phyloP scores from a whole-genome alignment of 64 coral and sea anemone species.

The Catalaphyllia jardinei region DNA sequence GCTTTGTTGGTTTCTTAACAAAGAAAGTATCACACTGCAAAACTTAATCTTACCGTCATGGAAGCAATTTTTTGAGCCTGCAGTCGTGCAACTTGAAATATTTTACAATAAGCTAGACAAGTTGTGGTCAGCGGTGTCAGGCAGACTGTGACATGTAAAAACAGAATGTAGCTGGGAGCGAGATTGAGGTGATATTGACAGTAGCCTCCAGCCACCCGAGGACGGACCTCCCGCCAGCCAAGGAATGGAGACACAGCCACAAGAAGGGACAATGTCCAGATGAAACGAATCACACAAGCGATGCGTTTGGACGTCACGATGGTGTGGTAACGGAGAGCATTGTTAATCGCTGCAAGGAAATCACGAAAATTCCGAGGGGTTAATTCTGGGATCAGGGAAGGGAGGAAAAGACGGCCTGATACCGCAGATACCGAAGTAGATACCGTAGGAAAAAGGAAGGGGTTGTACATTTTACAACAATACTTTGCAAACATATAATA shows the following conservation, averaged over 20 bases:
- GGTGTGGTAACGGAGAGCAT: constrained; percentile 68
- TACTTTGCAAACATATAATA: no score
- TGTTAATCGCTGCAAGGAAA: constrained; percentile 65
- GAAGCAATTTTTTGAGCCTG: constrained; percentile 77
- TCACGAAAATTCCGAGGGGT: background rate
- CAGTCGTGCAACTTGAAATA: constrained; percentile 74
- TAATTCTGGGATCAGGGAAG: background rate
- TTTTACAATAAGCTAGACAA: constrained; percentile 74
- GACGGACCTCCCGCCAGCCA: constrained; percentile 71
- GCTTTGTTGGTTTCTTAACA: no score
- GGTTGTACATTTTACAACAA: no score
- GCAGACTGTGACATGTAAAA: constrained; percentile 72
- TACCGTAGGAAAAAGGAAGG: no score
- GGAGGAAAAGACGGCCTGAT: background rate
- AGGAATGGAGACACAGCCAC: constrained; percentile 69
- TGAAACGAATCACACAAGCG: constrained; percentile 45
- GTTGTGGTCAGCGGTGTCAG: constrained; percentile 76
- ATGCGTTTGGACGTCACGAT: constrained; percentile 67
- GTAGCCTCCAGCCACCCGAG: constrained; percentile 52
- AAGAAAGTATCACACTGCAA: no score
- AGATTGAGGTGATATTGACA: constrained; percentile 90
- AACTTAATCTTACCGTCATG: constrained; percentile 43
- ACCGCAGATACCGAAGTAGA: no score
- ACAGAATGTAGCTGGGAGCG: constrained; percentile 69
- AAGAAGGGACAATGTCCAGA: constrained; percentile 65